Evolutionary conservation across 2,888 invertebrate genomes (phyloP).

Genomic region (Colostygia pectinataria): DNA sequence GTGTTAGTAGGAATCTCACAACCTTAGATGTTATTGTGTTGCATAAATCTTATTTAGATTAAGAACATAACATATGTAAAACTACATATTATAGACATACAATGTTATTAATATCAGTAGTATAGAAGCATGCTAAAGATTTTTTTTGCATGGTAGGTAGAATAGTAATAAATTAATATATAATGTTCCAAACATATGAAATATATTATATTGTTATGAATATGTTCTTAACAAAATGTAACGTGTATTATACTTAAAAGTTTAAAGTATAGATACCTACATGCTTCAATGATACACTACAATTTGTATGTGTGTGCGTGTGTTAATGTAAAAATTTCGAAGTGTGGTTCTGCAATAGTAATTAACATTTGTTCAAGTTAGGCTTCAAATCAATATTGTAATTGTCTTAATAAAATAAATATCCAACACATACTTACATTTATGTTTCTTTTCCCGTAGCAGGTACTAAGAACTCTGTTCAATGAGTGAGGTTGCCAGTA

Average conservation of each 20-base stretch:
- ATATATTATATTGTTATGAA: conserved; percentile 64
- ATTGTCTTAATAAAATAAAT: conserved; percentile 79
- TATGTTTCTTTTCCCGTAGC: conserved; percentile 33
- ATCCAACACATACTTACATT: conserved; percentile 62
- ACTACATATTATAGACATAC: conserved; percentile 62
- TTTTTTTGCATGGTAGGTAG: conserved; percentile 74
- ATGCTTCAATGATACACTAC: conserved; percentile 56
- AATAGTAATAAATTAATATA: conserved; percentile 64
- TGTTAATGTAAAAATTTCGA: conserved; percentile 60
- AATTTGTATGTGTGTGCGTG: conserved; percentile 53
- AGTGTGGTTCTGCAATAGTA: conserved; percentile 63
- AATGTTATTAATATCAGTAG: conserved; percentile 68
- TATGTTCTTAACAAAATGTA: conserved; percentile 56
- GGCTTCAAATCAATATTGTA: conserved; percentile 74
- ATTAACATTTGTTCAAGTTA: conserved; percentile 70
- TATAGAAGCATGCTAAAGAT: conserved; percentile 59
- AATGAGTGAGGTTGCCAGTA: too few species aligned
- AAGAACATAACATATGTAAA: conserved; percentile 43
- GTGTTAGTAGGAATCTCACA: conserved; percentile 53
- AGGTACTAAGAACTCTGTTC: too few species aligned
- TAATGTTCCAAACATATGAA: conserved; percentile 48
- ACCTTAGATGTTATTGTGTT: conserved; percentile 53
- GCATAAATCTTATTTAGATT: conserved; percentile 48
- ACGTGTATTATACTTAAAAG: conserved; percentile 75
- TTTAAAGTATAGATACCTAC: conserved; percentile 57